Evolutionary conservation across 2,113 vertebrate species (phyloP).

Genomic region (Lota lota): DNA sequence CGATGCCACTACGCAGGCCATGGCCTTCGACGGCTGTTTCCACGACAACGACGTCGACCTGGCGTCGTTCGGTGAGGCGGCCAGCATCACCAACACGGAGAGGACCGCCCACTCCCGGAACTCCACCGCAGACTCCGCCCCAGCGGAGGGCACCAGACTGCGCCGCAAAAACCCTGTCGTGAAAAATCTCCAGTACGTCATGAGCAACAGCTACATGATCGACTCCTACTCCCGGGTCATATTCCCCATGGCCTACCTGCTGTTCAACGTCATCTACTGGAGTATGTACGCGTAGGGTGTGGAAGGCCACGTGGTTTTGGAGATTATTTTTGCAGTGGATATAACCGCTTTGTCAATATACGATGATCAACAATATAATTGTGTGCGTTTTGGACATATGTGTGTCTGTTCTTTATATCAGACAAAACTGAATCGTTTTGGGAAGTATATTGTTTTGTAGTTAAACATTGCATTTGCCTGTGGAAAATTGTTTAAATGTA

Average conservation of each 20-base stretch:
- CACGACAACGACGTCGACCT: conserved; percentile 79
- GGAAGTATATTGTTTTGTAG: too few species aligned
- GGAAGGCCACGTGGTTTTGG: not conserved
- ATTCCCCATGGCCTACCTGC: conserved; percentile 85
- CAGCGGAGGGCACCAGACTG: conserved; percentile 64
- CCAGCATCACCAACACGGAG: conserved; percentile 62
- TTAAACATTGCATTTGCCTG: too few species aligned
- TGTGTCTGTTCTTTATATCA: not conserved
- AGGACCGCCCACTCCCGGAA: conserved; percentile 55
- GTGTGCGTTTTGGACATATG: not conserved
- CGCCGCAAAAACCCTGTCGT: conserved; percentile 76
- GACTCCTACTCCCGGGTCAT: conserved; percentile 88
- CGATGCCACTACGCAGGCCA: conserved; percentile 75
- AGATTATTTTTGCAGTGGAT: not conserved
- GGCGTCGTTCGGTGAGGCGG: conserved; percentile 57
- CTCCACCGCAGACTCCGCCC: conserved; percentile 48
- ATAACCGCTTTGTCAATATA: not conserved
- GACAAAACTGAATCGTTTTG: not conserved
- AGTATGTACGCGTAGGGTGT: conserved; percentile 77
- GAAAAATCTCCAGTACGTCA: conserved; percentile 80
- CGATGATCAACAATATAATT: not conserved
- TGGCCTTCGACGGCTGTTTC: conserved; percentile 88
- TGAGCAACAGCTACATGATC: conserved; percentile 88
- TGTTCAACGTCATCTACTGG: conserved; percentile 94
- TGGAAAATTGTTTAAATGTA: not conserved